Evolutionary conservation across 2,888 invertebrate species (phyloP).

Genomic region (Drosophila anceps): DNA sequence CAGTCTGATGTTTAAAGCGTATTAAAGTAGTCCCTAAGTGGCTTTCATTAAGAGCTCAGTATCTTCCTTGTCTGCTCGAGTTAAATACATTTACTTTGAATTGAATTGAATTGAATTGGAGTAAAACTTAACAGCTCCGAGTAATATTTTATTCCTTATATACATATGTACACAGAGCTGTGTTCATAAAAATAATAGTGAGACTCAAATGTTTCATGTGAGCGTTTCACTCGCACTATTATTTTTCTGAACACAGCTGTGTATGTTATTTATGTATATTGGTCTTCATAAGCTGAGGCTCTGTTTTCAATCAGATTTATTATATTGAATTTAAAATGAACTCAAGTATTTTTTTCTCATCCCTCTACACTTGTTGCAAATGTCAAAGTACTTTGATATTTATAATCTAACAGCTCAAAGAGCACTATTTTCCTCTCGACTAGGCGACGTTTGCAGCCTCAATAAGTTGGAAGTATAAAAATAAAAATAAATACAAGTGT

Average conservation of each 20-base stretch:
- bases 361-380: constrained; percentile 4
- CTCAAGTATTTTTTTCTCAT: not conserved
- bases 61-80: not conserved
- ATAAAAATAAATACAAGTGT: constrained; percentile 14
- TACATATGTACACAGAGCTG: not conserved
- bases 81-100: not conserved
- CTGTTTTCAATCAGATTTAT: not conserved
- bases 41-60: not conserved
- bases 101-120: not conserved
- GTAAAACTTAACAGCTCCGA: too few species aligned
- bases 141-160: not conserved
- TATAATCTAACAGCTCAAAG: not conserved
- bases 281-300: too few species aligned
- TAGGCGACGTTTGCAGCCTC: constrained; percentile 18
- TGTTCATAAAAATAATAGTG: too few species aligned
- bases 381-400: constrained; percentile 2
- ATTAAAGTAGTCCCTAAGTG: too few species aligned
- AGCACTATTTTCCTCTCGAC: constrained; percentile 29
- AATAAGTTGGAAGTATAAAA: constrained; percentile 21
- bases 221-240: too few species aligned
- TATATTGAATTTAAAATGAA: not conserved
- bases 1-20: too few species aligned
- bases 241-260: too few species aligned
- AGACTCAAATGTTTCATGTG: too few species aligned
- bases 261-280: too few species aligned